phyloP scores from a whole-genome alignment of 2,797 vertebrate genomes.

The Poecile montanus region DNA sequence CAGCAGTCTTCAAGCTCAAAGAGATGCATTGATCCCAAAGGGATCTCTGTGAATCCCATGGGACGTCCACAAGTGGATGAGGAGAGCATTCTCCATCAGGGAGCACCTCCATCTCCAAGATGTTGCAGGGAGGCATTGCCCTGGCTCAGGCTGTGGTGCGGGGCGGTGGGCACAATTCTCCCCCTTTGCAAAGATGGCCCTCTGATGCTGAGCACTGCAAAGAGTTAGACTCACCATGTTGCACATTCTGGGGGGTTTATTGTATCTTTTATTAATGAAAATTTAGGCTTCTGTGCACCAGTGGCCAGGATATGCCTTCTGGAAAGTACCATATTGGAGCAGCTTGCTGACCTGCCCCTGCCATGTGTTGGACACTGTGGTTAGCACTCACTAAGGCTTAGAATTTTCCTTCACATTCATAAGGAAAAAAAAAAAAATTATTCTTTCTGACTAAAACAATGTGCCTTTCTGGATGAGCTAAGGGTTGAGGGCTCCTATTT shows the following conservation, averaged over 20 bases:
- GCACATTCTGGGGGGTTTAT: neutral
- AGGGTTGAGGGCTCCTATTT: neutral
- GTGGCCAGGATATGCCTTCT: neutral
- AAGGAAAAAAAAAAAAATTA: slow-evolving; percentile 47
- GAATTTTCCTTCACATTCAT: slow-evolving; percentile 54
- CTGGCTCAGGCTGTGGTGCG: fast-evolving
- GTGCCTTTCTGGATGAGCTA: neutral
- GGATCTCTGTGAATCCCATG: neutral
- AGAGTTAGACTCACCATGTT: neutral
- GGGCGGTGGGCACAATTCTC: fast-evolving
- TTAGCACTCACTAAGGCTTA: neutral
- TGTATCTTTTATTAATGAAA: neutral
- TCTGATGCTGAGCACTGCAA: neutral
- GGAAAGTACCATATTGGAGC: slow-evolving; percentile 44
- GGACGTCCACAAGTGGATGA: neutral
- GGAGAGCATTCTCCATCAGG: neutral
- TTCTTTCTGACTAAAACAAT: slow-evolving; percentile 57
- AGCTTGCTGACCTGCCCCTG: neutral
- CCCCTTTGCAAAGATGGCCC: neutral
- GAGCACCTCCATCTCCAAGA: neutral
- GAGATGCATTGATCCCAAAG: neutral
- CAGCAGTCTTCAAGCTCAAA: neutral
- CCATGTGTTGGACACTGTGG: slow-evolving; percentile 8
- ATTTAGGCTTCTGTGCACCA: neutral
- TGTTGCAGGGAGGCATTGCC: neutral